Evolutionary conservation across 64 coral and sea anemone species (phyloP).

Genomic region (Montipora foliosa): DNA sequence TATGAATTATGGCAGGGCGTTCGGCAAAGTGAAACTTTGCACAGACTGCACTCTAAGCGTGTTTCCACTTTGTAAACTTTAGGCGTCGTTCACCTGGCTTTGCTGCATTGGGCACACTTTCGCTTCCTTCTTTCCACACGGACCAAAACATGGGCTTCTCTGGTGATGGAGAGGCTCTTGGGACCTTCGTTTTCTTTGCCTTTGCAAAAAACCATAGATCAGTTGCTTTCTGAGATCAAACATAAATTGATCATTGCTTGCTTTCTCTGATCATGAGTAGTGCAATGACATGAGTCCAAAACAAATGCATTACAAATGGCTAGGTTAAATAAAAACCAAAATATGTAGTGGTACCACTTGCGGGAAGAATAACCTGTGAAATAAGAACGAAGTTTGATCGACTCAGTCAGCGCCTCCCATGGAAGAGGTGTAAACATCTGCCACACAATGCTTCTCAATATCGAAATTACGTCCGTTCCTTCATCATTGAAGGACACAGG

Average conservation of each 20-base stretch:
- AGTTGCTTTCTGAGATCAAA: slow-evolving; percentile 5
- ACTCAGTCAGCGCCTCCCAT: no score
- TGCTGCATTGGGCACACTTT: slow-evolving; percentile 2
- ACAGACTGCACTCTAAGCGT: no score
- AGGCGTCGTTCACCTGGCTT: slow-evolving; percentile 1
- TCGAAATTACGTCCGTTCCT: no score
- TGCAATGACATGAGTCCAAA: neutral
- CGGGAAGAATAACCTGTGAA: neutral
- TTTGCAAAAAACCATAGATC: neutral
- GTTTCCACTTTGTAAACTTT: slow-evolving; percentile 23
- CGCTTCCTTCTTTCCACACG: slow-evolving; percentile 24
- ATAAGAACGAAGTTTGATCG: neutral
- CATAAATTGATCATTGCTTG: neutral
- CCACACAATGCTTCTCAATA: no score
- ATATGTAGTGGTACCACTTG: slow-evolving; percentile 23
- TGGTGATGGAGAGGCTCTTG: neutral
- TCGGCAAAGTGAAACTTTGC: no score
- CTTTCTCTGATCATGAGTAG: neutral
- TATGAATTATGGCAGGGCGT: no score
- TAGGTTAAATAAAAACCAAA: slow-evolving; percentile 8
- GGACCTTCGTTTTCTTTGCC: neutral
- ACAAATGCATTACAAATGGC: neutral
- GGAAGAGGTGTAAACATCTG: no score
- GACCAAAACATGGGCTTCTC: slow-evolving; percentile 4
- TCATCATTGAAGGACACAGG: no score